phyloP scores from a whole-genome alignment of 2,113 vertebrate species.

The Etheostoma spectabile region DNA sequence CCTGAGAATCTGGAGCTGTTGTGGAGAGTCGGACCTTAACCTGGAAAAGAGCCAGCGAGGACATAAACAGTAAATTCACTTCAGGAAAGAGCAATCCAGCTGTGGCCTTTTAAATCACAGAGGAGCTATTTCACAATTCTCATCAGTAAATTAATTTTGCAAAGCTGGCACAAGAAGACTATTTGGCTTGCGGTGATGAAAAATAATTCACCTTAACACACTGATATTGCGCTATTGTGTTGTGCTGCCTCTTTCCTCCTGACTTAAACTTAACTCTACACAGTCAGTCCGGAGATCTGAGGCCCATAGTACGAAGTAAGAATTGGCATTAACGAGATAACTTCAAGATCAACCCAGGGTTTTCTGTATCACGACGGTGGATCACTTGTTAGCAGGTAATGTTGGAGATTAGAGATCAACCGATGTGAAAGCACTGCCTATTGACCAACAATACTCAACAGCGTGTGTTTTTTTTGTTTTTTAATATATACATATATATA shows the following conservation, averaged over 20 bases:
- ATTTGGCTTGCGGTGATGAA: background rate
- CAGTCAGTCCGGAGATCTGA: constrained; percentile 40
- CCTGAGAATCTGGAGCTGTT: constrained; percentile 68
- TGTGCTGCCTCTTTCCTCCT: constrained; percentile 19
- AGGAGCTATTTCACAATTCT: constrained; percentile 21
- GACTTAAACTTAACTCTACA: constrained; percentile 43
- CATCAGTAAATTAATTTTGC: constrained; percentile 2
- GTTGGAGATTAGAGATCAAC: too few relatives aligned
- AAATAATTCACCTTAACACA: constrained; percentile 33
- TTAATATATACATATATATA: too few relatives aligned
- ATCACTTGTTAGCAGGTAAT: too few relatives aligned
- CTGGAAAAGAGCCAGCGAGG: constrained; percentile 61
- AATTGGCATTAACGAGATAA: too few relatives aligned
- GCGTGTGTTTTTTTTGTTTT: too few relatives aligned
- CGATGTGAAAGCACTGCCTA: too few relatives aligned
- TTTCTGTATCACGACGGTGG: too few relatives aligned
- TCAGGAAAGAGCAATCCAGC: constrained; percentile 32
- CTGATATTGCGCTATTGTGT: background rate
- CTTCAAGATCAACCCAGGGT: too few relatives aligned
- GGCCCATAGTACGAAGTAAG: too few relatives aligned
- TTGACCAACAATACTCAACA: too few relatives aligned
- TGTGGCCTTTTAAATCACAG: constrained; percentile 26
- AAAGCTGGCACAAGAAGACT: constrained; percentile 7
- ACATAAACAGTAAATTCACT: constrained; percentile 35
- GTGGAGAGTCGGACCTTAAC: constrained; percentile 72